phyloP scores from a whole-genome alignment of 1,140 invertebrate species.

The Drosophila fuyamai region DNA sequence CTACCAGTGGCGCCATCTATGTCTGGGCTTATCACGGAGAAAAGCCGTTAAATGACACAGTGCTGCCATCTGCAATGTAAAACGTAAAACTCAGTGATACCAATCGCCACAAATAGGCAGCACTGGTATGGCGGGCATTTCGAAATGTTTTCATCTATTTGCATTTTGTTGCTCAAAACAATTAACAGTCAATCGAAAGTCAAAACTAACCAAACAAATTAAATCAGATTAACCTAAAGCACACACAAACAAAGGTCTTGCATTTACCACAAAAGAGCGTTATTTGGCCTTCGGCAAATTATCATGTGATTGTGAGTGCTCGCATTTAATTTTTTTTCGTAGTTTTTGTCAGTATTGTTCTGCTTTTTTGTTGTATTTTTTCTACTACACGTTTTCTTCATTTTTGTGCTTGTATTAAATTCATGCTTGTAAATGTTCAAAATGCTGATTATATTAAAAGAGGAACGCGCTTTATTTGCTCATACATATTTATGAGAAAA shows the following conservation, averaged over 20 bases:
- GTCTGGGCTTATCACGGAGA: not conserved
- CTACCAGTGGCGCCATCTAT: constrained; percentile 5
- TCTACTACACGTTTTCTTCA: not conserved
- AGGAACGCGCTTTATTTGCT: constrained; percentile 27
- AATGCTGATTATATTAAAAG: constrained; percentile 13
- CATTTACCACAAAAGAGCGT: constrained; percentile 51
- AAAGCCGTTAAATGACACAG: not conserved
- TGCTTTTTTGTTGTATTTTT: not conserved
- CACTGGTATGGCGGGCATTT: constrained; percentile 30
- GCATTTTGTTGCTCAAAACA: constrained; percentile 36
- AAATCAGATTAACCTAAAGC: constrained; percentile 28
- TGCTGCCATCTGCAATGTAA: constrained; percentile 1
- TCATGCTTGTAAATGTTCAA: constrained; percentile 7
- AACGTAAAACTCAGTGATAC: constrained; percentile 5
- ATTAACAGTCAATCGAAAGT: constrained; percentile 53
- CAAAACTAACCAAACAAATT: constrained; percentile 32
- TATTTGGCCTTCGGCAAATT: constrained; percentile 66
- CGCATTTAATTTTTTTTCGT: constrained; percentile 32
- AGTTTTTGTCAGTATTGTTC: constrained; percentile 25
- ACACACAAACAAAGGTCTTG: constrained; percentile 16
- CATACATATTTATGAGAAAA: constrained; percentile 53
- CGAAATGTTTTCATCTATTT: constrained; percentile 7
- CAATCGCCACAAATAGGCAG: not conserved
- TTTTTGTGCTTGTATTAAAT: constrained; percentile 22
- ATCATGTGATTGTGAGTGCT: constrained; percentile 62